These are phyloP conservation scores for Salvelinus namaycush DNA, from an alignment of 2,113 vertebrate genomes.

Conservation along the genomic window DNA sequence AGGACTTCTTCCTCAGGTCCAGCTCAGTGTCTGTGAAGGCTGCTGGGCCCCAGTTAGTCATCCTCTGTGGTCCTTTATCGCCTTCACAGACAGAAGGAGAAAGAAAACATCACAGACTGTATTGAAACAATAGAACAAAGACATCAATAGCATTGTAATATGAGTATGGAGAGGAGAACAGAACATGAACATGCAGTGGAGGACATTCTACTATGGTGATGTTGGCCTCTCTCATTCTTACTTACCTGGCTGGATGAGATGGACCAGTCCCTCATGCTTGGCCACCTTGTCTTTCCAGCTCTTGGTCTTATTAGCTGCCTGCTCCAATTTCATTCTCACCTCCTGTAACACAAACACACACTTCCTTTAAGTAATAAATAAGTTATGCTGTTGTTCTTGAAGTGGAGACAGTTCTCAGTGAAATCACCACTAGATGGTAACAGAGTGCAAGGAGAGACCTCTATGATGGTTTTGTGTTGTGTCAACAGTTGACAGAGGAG, in stretches of 20 bases:
- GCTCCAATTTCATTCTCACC: slow-evolving; percentile 85
- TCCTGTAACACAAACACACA: slow-evolving; percentile 69
- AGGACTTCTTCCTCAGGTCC: slow-evolving; percentile 81
- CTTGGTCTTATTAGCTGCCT: slow-evolving; percentile 84
- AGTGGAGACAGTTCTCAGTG: too few species aligned
- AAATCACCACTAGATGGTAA: background rate
- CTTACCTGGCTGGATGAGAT: slow-evolving; percentile 92
- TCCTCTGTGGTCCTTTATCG: slow-evolving; percentile 79
- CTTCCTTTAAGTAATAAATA: too few species aligned
- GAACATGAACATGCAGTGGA: background rate
- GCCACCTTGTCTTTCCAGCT: slow-evolving; percentile 95
- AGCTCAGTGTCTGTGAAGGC: slow-evolving; percentile 86
- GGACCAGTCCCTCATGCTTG: slow-evolving; percentile 90
- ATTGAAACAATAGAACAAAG: too few species aligned
- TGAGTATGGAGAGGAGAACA: background rate
- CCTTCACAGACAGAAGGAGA: slow-evolving; percentile 63
- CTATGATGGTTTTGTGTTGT: background rate
- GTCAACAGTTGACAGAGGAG: background rate
- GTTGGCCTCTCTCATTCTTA: background rate
- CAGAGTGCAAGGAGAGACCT: background rate
- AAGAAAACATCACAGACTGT: background rate
- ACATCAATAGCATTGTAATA: background rate
- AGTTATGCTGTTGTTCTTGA: background rate
- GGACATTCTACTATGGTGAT: background rate
- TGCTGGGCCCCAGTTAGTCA: slow-evolving; percentile 89